Base-by-base conservation (phyloP, 2,113 vertebrate genomes). In the Pimephales promelas region DNA sequence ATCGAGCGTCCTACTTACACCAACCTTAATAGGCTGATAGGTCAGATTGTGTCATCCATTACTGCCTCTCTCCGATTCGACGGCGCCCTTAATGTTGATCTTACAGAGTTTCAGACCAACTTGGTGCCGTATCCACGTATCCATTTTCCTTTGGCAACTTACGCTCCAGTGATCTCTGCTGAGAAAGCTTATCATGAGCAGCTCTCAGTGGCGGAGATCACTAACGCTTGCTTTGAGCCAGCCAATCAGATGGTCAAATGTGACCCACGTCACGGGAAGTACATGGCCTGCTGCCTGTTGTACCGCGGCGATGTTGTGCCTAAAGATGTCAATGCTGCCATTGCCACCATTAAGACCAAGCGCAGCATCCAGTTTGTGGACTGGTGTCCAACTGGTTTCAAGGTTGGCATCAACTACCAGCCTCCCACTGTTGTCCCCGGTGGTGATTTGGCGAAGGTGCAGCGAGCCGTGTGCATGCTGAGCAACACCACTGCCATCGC, bases 61-160 rank as follows among this genome's bases (percentile, higher is more conserved):
- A 95, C 94, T 0, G 95, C 95, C 0, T 95, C 95, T 0, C 86
- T 96, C 20, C 70, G 95, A 34, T 96, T 96, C 4, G 94, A 95
- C 0, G 95, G 95, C 14, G 95, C 95, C 24, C 90, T 95, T 28
- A 95, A 95, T 0, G 94, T 95, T 0, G 95, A 95, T 62, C 92
- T 95, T 70, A 95, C 94, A 0, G 95, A 95, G 74, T 95, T 95
- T 90, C 95, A 95, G 90, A 90, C 88, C 83, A 89, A 89, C 83
- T 85, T 89, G 78, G 88, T 89, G 80, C 88, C 88, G 24, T 89
- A 89, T n/a, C 88, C 89, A 34, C 88, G 88, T 54, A 90, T 89
- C 81, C 89, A 89, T 64, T 90, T 90, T 77, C 89, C 89, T 11
- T 70, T 89, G 56, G 88, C 85, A 72, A 83, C 94, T 31, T 95